Evolutionary conservation across 2,888 invertebrate species (phyloP).

Genomic region (Molanna angustata): DNA sequence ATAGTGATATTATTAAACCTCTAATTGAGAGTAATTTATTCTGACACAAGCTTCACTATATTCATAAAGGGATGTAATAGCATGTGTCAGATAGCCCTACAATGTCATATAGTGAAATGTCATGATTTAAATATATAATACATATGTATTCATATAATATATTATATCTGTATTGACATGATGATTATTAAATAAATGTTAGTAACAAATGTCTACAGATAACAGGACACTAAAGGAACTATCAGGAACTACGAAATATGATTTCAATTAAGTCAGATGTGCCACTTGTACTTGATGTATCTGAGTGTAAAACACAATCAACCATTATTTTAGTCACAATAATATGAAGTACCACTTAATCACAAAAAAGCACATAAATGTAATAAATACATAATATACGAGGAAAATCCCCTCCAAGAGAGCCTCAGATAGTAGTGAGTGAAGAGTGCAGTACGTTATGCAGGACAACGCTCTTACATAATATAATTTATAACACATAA

Average conservation of each 20-base stretch:
- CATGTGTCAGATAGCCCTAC: too few relatives aligned
- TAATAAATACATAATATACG: slow-evolving; percentile 13
- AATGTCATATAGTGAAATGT: too few relatives aligned
- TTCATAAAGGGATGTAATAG: too few relatives aligned
- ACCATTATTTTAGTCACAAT: slow-evolving; percentile 30
- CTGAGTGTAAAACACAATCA: slow-evolving; percentile 25
- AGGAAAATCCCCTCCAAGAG: slow-evolving; percentile 28
- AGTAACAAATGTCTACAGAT: slow-evolving; percentile 18
- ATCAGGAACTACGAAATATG: slow-evolving; percentile 21
- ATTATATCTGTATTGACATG: too few relatives aligned
- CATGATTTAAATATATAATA: too few relatives aligned
- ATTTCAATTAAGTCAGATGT: slow-evolving; percentile 27
- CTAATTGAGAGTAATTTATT: too few relatives aligned
- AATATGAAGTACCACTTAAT: slow-evolving; percentile 29
- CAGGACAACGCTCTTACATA: slow-evolving; percentile 31
- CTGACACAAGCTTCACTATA: too few relatives aligned
- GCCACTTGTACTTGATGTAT: slow-evolving; percentile 27
- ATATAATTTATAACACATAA: slow-evolving; percentile 31
- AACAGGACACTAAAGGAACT: slow-evolving; percentile 25
- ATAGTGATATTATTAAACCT: too few relatives aligned
- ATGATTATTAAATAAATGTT: slow-evolving; percentile 14
- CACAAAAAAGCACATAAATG: slow-evolving; percentile 31
- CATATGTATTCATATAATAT: too few relatives aligned
- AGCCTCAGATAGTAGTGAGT: slow-evolving; percentile 29
- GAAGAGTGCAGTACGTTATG: slow-evolving; percentile 32